These are phyloP conservation scores for Neelides folsomi DNA, from an alignment of 2,888 invertebrate genomes.

Conservation along the genomic window DNA sequence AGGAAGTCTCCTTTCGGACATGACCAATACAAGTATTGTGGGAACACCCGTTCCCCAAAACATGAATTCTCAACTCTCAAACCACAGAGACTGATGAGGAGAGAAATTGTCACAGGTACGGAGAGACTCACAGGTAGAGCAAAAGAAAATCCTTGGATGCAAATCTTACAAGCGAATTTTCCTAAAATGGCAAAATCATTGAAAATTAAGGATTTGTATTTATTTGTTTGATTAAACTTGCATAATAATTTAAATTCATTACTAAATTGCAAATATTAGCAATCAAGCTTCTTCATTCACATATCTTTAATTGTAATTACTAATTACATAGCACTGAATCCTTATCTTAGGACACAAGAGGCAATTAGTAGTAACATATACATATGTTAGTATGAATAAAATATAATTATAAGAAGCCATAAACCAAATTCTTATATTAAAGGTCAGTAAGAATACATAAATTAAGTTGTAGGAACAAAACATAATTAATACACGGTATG, in stretches of 20 bases:
- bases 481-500: too few relatives aligned
- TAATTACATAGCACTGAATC: neutral
- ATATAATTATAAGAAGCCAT: neutral
- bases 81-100: constrained; percentile 77
- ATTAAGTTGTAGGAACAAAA: too few relatives aligned
- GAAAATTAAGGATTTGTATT: too few relatives aligned
- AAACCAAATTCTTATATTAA: neutral
- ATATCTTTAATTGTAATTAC: neutral
- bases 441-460: too few relatives aligned
- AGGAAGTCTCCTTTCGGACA: constrained; percentile 64
- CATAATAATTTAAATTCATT: constrained; percentile 1
- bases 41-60: constrained; percentile 71
- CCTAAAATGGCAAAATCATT: constrained; percentile 40
- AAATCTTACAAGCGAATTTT: constrained; percentile 90
- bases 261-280: too few relatives aligned
- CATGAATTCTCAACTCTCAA: constrained; percentile 74
- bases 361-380: neutral
- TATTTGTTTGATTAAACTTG: neutral
- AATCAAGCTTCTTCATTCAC: neutral
- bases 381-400: too few relatives aligned
- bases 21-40: constrained; percentile 81
- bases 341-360: neutral
- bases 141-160: constrained; percentile 93
- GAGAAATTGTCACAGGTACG: constrained; percentile 74
- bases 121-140: constrained; percentile 90